Conservation (phyloP, 2,888 invertebrate genomes). For the Micropterix aruncella region DNA sequence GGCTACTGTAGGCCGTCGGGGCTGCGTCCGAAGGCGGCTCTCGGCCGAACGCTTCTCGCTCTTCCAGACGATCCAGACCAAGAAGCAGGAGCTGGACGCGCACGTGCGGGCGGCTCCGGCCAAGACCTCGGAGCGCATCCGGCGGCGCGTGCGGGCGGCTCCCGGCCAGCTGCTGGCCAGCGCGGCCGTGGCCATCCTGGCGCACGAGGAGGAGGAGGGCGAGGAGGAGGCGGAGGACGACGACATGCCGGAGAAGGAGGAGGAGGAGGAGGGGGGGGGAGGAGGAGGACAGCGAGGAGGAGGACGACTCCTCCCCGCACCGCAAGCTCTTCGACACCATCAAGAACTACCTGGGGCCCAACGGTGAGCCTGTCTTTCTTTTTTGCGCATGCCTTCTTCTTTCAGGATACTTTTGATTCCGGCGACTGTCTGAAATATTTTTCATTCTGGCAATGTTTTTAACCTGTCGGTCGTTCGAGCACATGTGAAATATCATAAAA, state of each 20-base stretch:
- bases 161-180: constrained; percentile 17
- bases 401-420: too few species aligned
- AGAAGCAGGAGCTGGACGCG: constrained; percentile 56
- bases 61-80: constrained; percentile 50
- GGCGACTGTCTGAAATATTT: background rate
- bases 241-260: constrained; percentile 15
- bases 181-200: constrained; percentile 38
- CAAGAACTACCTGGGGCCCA: constrained; percentile 34
- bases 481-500: too few species aligned
- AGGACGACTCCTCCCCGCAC: constrained; percentile 48
- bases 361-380: constrained; percentile 18
- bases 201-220: constrained; percentile 45
- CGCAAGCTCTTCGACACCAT: constrained; percentile 87
- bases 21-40: too few species aligned
- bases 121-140: constrained; percentile 56
- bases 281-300: constrained; percentile 46
- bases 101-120: constrained; percentile 45
- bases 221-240: constrained; percentile 24
- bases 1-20: too few species aligned
- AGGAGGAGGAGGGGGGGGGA: constrained; percentile 43
- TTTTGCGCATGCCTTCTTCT: too few species aligned
- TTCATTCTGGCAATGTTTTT: too few species aligned
- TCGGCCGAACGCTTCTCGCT: too few species aligned
- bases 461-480: too few species aligned
- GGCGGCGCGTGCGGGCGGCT: constrained; percentile 34